Percentiles rank a stretch among this genome's conserved stretches.
Conservation (phyloP, 2,888 invertebrate genomes). For the Drosophila recens region DNA sequence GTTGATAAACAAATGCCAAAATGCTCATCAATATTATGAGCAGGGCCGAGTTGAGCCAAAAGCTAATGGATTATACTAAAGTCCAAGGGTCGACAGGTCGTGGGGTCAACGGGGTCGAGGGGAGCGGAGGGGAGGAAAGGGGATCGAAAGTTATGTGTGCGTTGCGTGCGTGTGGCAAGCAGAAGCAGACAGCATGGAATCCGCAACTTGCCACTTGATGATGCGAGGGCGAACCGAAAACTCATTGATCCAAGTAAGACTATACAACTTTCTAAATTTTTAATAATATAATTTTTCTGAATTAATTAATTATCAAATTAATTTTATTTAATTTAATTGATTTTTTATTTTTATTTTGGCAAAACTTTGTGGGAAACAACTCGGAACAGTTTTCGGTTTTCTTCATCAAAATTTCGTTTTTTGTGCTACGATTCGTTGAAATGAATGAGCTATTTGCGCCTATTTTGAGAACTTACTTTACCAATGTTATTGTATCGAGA, state of each 20-base stretch:
- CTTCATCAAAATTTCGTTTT: no score
- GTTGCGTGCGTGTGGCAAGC: conserved; percentile 41
- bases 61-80: conserved; percentile 58
- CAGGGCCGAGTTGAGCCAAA: conserved; percentile 34
- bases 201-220: conserved; percentile 19
- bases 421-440: no score
- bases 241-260: not conserved
- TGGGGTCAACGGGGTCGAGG: not conserved
- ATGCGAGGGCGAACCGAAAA: not conserved
- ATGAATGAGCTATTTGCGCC: no score
- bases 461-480: no score
- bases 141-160: conserved; percentile 48
- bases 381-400: no score
- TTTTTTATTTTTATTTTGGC: no score
- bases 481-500: no score
- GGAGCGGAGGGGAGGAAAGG: not conserved
- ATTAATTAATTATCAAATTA: not conserved
- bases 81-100: not conserved
- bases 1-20: conserved; percentile 14
- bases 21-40: conserved; percentile 48
- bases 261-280: not conserved
- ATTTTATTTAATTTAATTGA: no score
- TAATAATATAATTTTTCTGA: not conserved
- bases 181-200: conserved; percentile 1
- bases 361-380: no score